A percentile compares a stretch with the other conserved stretches of the same genome.
phyloP scores from a whole-genome alignment of 2,113 vertebrate genomes.

The Toxotes chatareus region DNA sequence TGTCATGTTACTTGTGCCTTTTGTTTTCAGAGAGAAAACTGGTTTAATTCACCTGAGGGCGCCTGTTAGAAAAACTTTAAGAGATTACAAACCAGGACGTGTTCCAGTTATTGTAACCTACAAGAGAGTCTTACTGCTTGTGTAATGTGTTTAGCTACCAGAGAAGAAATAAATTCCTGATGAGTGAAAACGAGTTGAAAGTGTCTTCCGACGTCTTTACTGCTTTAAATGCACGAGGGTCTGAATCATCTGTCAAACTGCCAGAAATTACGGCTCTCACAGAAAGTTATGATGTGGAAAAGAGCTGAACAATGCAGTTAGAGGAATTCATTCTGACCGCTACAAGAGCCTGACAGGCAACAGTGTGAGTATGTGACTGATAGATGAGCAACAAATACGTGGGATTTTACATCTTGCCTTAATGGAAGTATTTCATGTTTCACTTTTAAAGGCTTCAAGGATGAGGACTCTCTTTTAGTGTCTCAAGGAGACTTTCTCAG shows the following conservation, averaged over 20 bases:
- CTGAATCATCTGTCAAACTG: slow-evolving; percentile 45
- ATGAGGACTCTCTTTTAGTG: not conserved
- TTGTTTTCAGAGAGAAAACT: not conserved
- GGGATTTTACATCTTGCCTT: not conserved
- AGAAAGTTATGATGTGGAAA: slow-evolving; percentile 19
- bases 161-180: slow-evolving; percentile 2
- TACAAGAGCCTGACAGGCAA: slow-evolving; percentile 24
- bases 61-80: not conserved
- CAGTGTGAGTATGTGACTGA: slow-evolving; percentile 5
- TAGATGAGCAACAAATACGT: not conserved
- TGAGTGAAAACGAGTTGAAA: not conserved
- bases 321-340: slow-evolving; percentile 16
- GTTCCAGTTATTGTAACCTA: not conserved
- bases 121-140: not conserved
- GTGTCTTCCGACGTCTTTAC: not conserved
- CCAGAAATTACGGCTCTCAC: slow-evolving; percentile 7
- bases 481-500: not conserved
- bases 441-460: not conserved
- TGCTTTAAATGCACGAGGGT: slow-evolving; percentile 1
- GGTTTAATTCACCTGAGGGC: not conserved
- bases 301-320: not conserved
- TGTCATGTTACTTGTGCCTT: not conserved
- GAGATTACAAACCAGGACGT: not conserved
- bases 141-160: slow-evolving; percentile 5
- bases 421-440: slow-evolving; percentile 3